These are phyloP conservation scores for Metopolophium dirhodum DNA, from an alignment of 1,140 invertebrate species.

Conservation along the genomic window DNA sequence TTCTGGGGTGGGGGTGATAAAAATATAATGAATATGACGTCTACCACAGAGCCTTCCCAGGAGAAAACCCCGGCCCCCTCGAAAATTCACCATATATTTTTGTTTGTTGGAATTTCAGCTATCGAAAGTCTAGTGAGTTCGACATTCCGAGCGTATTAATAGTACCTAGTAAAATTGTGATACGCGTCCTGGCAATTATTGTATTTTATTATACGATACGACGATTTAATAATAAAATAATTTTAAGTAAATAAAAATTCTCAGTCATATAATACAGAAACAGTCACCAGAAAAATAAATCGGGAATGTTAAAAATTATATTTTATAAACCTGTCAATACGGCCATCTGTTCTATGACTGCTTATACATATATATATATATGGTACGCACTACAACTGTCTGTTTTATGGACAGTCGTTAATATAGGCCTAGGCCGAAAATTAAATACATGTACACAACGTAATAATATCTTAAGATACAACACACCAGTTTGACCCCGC, in stretches of 20 bases:
- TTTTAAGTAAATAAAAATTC: not conserved
- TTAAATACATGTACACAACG: not conserved
- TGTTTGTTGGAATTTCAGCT: not conserved
- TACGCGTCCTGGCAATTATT: no score
- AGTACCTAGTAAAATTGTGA: not conserved
- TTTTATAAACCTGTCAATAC: constrained; percentile 12
- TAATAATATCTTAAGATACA: not conserved
- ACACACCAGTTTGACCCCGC: not conserved
- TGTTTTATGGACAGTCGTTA: constrained; percentile 7
- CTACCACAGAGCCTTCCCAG: not conserved
- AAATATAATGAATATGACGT: not conserved
- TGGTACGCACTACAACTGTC: not conserved
- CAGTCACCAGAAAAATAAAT: not conserved
- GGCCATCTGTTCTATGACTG: constrained; percentile 7
- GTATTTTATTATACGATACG: no score
- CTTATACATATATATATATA: not conserved
- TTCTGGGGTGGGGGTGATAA: not conserved
- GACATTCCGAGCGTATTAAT: not conserved
- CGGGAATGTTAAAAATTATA: not conserved
- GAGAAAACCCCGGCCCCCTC: not conserved
- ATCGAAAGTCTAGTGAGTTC: not conserved
- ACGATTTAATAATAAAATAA: not conserved
- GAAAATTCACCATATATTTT: not conserved
- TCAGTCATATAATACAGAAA: not conserved
- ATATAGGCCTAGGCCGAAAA: not conserved